Percentiles rank a stretch among this genome's conserved stretches.
These are phyloP conservation scores for Leistus spinibarbis DNA, from an alignment of 2,888 invertebrate species.

Conservation along the genomic window DNA sequence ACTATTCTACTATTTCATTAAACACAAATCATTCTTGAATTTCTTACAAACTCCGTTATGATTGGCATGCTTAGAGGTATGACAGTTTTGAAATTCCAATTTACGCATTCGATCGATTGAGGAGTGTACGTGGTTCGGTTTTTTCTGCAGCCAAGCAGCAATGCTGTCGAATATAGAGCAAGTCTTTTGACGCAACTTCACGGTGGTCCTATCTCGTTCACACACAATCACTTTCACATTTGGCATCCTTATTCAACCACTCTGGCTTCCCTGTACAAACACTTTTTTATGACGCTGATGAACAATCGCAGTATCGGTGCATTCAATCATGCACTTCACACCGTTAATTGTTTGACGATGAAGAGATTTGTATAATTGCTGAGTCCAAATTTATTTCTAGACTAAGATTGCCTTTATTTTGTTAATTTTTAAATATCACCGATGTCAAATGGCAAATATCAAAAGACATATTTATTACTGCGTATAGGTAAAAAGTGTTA, in stretches of 20 bases:
- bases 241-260: neutral
- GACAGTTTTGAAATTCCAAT: slow-evolving; percentile 43
- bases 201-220: neutral
- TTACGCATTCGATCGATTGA: slow-evolving; percentile 41
- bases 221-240: neutral
- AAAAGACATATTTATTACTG: no score
- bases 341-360: neutral
- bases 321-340: neutral
- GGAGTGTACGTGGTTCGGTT: neutral
- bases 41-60: slow-evolving; percentile 37
- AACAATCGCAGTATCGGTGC: neutral
- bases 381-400: neutral
- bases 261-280: neutral
- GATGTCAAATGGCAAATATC: no score
- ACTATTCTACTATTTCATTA: slow-evolving; percentile 39
- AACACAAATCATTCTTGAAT: no score
- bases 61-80: slow-evolving; percentile 35
- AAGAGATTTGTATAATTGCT: neutral
- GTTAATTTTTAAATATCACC: no score
- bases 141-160: neutral
- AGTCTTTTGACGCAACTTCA: slow-evolving; percentile 7
- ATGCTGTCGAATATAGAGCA: slow-evolving; percentile 27
- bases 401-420: no score
- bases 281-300: neutral
- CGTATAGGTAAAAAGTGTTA: neutral